Base-by-base conservation (phyloP, 2,113 vertebrate genomes). In the Oncorhynchus nerka region DNA sequence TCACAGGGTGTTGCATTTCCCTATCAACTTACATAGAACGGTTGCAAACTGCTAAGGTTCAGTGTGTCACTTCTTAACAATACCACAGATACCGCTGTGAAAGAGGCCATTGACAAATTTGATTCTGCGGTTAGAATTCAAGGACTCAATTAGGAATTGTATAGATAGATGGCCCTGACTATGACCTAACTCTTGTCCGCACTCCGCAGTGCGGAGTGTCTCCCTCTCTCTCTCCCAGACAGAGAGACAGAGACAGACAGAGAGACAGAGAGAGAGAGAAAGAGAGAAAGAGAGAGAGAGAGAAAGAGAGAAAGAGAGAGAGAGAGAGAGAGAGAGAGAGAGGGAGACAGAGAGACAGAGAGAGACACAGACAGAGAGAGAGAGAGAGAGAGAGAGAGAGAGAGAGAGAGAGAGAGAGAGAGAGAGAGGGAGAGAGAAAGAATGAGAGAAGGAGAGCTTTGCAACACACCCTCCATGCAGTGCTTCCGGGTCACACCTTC, bases 401-500 rank as follows among this genome's bases (percentile, higher is more conserved):
- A 34, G 28, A 12, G 12, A 34, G 28, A 30, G 28, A 68, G 28
- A 67, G 26, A 24, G 61, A 64, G 5, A 66, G 24, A 66, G 26
- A 66, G 24, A 28, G 64, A 30, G 11, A 64, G 1, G 8, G 7
- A 24, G 20, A 24, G 5, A 24, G 20, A 64, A 22, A 3, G 20
- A 20, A 7, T 0, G 32, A 22, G 19, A 13, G 22, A 16, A 45
- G 39, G 75, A 76, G 45, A 73, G 5, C 62, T 84, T 93, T 93
- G 91, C 91, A 90, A 89, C 91, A 91, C 28, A 80, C 70, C 39
- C 79, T 73, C 70, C 66, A 12, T 83, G 80, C 81, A 85, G 83
- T 86, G 87, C 83, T 80, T 90, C 83, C 87, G 84, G 84, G 86
- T 89, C 85, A 89, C 89, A 91, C 86, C 87, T 90, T 91, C 83